These are phyloP conservation scores for Leucophenga montana DNA, from an alignment of 2,888 invertebrate genomes.

Conservation along the genomic window DNA sequence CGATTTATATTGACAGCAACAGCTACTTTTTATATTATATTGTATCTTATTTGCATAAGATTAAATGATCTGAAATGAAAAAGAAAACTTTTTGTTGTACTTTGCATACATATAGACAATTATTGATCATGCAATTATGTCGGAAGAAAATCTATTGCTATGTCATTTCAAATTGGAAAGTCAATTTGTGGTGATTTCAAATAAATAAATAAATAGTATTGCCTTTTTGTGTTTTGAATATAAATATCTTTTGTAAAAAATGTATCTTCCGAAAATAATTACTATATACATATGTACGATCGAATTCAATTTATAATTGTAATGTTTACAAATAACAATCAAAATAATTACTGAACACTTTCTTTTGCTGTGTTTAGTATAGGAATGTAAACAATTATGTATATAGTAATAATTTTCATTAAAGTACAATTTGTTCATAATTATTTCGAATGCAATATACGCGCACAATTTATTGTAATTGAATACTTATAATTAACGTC, in stretches of 20 bases:
- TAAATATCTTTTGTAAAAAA: neutral
- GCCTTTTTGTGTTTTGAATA: neutral
- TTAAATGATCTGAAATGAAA: neutral
- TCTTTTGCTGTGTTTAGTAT: too few relatives aligned
- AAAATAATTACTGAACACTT: too few relatives aligned
- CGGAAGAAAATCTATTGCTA: neutral
- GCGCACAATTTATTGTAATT: too few relatives aligned
- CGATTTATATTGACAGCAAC: slow-evolving; percentile 12
- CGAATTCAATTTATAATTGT: neutral
- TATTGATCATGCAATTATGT: slow-evolving; percentile 25
- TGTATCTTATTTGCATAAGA: neutral
- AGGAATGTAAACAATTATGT: too few relatives aligned
- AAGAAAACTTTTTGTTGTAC: neutral
- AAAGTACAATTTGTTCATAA: too few relatives aligned
- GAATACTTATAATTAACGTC: too few relatives aligned
- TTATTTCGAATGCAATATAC: too few relatives aligned
- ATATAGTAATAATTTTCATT: too few relatives aligned
- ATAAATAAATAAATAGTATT: neutral
- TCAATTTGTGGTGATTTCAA: slow-evolving; percentile 4
- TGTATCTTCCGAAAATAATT: too few relatives aligned
- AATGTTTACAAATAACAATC: too few relatives aligned
- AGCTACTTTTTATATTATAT: neutral
- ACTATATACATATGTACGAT: neutral
- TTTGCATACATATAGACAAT: slow-evolving; percentile 21
- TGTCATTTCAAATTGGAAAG: neutral